Evolutionary conservation across 2,113 vertebrate species (phyloP), one percentile per base, ranked within the genome.

Genomic region (Ascaphus truei): DNA sequence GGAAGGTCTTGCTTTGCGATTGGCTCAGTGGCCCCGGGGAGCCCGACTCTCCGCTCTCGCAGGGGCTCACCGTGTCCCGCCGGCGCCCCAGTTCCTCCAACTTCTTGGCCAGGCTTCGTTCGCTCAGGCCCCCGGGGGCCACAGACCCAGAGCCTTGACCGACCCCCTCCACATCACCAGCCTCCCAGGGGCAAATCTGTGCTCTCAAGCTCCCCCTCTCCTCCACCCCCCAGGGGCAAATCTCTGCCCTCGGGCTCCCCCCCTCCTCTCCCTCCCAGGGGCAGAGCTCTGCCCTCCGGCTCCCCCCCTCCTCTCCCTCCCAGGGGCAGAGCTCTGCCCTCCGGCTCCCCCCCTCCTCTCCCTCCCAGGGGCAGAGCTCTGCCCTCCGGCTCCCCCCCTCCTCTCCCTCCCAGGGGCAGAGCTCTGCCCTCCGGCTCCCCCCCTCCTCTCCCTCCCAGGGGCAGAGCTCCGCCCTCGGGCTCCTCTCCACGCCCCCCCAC

Each of bases 111-210:
- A 71, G 26, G 10, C 36, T 71, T 8, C 15, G 25, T 15, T 34
- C 26, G 45, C 51, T 47, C 7, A 48, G 16, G 15, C 43, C 31
- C 31, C 33, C 57, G n/a, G 30, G 39, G 11, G 48, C 7, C 18
- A 31, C n/a, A n/a, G n/a, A n/a, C n/a, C n/a, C n/a, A n/a, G n/a
- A n/a, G n/a, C n/a, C n/a, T n/a, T n/a, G n/a, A n/a, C n/a, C n/a
- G n/a, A n/a, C 9, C 30, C 8, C 31, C 39, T 52, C 41, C 5
- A 3, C 34, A 36, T 60, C 47, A 61, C 58, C 18, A 26, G 52
- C 30, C 13, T 74, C 72, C 72, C 72, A 74, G 3, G 60, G 72
- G 33, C 72, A 74, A 30, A 74, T 71, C 3, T 59, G 41, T 53
- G 20, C 5, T 47, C 23, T 47, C 6, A 12, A 7, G 4, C 23